Evolutionary conservation across 2,113 vertebrate genomes (phyloP).

Genomic region (Gila orcuttii): DNA sequence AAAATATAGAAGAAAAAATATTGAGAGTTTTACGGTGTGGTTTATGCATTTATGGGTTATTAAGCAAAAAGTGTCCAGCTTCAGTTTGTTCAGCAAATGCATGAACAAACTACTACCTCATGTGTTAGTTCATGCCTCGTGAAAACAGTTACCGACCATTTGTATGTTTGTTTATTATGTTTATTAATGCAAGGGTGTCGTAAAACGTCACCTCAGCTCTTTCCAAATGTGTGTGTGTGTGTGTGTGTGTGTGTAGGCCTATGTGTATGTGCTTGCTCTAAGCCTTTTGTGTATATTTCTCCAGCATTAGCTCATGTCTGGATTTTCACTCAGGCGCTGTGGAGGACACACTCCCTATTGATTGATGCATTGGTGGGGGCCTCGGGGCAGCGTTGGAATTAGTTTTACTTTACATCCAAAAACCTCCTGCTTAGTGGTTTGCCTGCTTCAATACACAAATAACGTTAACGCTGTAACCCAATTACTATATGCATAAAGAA

Average conservation of each 20-base stretch:
- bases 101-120: constrained; percentile 27
- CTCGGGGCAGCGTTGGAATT: constrained; percentile 22
- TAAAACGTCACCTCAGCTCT: constrained; percentile 30
- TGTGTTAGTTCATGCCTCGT: constrained; percentile 28
- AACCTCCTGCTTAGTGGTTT: background rate
- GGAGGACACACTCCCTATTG: constrained; percentile 46
- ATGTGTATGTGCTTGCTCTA: constrained; percentile 23
- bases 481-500: background rate
- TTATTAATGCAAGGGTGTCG: constrained; percentile 42
- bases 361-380: constrained; percentile 52
- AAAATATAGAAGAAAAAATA: background rate
- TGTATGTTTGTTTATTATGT: constrained; percentile 40
- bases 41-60: constrained; percentile 25
- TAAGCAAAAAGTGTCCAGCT: constrained; percentile 5
- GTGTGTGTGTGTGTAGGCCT: constrained; percentile 36
- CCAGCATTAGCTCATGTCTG: constrained; percentile 58
- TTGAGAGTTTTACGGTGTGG: background rate
- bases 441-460: too few species aligned
- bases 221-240: constrained; percentile 49
- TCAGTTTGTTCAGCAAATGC: constrained; percentile 20
- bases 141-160: constrained; percentile 33
- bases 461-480: background rate
- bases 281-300: constrained; percentile 47
- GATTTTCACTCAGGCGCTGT: constrained; percentile 39
- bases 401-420: constrained; percentile 36